Percentiles rank a stretch among this genome's conserved stretches.
Evolutionary conservation across 2,113 vertebrate genomes (phyloP).

Genomic region (Oplegnathus fasciatus): DNA sequence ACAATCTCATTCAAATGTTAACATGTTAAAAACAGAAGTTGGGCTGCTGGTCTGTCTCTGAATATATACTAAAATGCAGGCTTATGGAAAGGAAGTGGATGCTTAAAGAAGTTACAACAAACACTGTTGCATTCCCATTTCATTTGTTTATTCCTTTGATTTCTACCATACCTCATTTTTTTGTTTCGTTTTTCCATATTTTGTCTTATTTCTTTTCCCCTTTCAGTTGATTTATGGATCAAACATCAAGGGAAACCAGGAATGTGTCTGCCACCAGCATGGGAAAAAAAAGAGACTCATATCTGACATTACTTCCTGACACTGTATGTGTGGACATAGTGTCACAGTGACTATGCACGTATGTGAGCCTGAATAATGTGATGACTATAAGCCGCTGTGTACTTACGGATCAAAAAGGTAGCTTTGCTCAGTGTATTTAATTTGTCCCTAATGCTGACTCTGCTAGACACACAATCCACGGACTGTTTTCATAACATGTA

Average conservation of each 20-base stretch:
- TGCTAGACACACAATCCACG: constrained; percentile 57
- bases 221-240: constrained; percentile 94
- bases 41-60: neutral
- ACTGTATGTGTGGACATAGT: constrained; percentile 87
- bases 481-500: constrained; percentile 57
- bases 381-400: constrained; percentile 59
- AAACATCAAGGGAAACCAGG: constrained; percentile 88
- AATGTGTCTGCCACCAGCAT: constrained; percentile 91
- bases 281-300: constrained; percentile 83
- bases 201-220: constrained; percentile 83
- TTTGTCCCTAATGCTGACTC: constrained; percentile 64
- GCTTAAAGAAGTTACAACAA: neutral
- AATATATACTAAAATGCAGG: neutral
- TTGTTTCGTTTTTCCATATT: constrained; percentile 74
- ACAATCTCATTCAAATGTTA: constrained; percentile 14
- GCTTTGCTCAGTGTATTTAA: constrained; percentile 67
- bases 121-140: constrained; percentile 35
- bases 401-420: constrained; percentile 64
- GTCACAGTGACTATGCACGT: constrained; percentile 70
- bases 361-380: constrained; percentile 59
- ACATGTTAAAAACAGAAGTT: constrained; percentile 1
- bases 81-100: neutral
- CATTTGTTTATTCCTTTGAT: constrained; percentile 42
- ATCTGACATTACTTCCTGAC: constrained; percentile 84
- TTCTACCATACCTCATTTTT: constrained; percentile 48